These are phyloP conservation scores for Odontamblyopus rebecca DNA, from an alignment of 2,797 vertebrate species.

Conservation along the genomic window DNA sequence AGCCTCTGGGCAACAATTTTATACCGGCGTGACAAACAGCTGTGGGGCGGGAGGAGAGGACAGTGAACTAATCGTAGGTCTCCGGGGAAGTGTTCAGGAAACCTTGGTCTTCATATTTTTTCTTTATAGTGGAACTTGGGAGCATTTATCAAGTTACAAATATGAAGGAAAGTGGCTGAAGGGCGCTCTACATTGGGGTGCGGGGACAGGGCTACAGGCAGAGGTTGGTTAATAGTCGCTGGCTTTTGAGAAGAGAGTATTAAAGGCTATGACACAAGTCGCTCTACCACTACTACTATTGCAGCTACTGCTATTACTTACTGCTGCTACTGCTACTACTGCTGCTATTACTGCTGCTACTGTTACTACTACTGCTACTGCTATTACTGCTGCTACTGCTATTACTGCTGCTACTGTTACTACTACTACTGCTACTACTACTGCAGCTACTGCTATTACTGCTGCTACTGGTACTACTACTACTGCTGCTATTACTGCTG, in stretches of 20 bases:
- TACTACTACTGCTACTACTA: no score
- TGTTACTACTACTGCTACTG: no score
- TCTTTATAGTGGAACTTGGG: slow-evolving; percentile 16
- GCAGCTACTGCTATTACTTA: neutral
- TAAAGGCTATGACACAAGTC: neutral
- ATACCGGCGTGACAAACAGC: slow-evolving; percentile 56
- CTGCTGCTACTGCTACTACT: neutral
- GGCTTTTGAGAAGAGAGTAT: neutral
- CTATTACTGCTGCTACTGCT: no score
- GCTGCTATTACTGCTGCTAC: no score
- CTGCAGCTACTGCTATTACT: no score
- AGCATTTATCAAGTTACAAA: slow-evolving; percentile 54
- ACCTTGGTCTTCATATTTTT: slow-evolving; percentile 44
- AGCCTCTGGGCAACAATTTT: slow-evolving; percentile 37
- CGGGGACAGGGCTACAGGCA: slow-evolving; percentile 18
- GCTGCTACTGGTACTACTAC: no score
- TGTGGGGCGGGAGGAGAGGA: slow-evolving; percentile 37
- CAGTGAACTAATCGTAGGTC: slow-evolving; percentile 47
- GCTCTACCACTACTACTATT: neutral
- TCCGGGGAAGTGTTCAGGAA: slow-evolving; percentile 63
- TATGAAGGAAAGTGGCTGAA: slow-evolving; percentile 18
- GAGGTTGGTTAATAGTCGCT: slow-evolving; percentile 20
- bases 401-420: no score
- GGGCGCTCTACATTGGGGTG: slow-evolving; percentile 25
- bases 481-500: no score